Evolutionary conservation across 2,888 invertebrate genomes (phyloP).

Genomic region (Parochlus steinenii): DNA sequence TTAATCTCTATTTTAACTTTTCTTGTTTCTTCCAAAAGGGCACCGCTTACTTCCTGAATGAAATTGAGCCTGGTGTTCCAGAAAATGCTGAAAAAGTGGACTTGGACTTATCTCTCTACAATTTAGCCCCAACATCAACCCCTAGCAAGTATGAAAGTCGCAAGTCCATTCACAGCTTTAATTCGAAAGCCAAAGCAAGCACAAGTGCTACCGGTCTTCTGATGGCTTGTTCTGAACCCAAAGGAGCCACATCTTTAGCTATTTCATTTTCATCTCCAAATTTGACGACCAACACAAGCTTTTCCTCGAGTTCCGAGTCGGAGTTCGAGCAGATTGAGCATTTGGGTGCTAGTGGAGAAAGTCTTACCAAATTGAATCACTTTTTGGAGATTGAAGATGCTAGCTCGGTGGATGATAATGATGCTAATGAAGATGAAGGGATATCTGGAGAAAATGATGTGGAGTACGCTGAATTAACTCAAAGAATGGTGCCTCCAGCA

Average conservation of each 20-base stretch:
- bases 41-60: too few relatives aligned
- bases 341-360: slow-evolving; percentile 5
- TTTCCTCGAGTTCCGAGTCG: slow-evolving; percentile 14
- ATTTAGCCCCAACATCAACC: too few relatives aligned
- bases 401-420: slow-evolving; percentile 66
- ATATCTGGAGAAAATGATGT: slow-evolving; percentile 65
- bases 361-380: slow-evolving; percentile 12
- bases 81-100: too few relatives aligned
- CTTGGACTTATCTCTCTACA: too few relatives aligned
- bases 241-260: slow-evolving; percentile 21
- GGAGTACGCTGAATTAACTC: slow-evolving; percentile 40
- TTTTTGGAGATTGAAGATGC: slow-evolving; percentile 40
- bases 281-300: slow-evolving; percentile 21
- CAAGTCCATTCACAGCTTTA: too few relatives aligned
- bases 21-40: too few relatives aligned
- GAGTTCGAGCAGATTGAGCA: slow-evolving; percentile 11
- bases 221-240: slow-evolving; percentile 3
- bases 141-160: too few relatives aligned
- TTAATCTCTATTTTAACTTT: too few relatives aligned
- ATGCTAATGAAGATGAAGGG: slow-evolving; percentile 63
- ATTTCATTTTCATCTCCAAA: slow-evolving; percentile 35
- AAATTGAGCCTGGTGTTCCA: too few relatives aligned
- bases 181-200: too few relatives aligned
- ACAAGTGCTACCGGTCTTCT: too few relatives aligned
- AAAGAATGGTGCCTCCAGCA: slow-evolving; percentile 25